phyloP scores from a whole-genome alignment of 1,140 invertebrate genomes.

The Anadara kagoshimensis region DNA sequence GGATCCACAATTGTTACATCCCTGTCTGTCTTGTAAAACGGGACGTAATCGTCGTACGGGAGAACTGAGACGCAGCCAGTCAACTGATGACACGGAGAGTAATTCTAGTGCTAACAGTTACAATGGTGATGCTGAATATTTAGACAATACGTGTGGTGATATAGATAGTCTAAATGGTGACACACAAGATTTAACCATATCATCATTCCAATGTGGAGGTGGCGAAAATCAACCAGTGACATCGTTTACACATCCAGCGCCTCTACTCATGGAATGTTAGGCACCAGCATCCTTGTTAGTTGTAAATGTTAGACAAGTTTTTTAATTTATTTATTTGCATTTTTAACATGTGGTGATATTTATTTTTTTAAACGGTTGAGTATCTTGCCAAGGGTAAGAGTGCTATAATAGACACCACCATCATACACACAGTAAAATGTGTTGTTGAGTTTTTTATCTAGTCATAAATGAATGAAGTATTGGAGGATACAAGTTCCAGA shows the following conservation, averaged over 20 bases:
- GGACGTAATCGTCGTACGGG: slow-evolving; percentile 14
- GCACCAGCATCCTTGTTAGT: too few relatives aligned
- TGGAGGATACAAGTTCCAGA: too few relatives aligned
- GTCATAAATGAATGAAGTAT: too few relatives aligned
- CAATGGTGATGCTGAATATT: slow-evolving; percentile 41
- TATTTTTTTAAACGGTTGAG: too few relatives aligned
- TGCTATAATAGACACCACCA: too few relatives aligned
- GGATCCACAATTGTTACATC: slow-evolving; percentile 79
- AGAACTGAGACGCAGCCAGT: slow-evolving; percentile 50
- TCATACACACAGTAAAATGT: too few relatives aligned
- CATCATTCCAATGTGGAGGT: slow-evolving; percentile 25
- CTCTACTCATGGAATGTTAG: slow-evolving; percentile 51
- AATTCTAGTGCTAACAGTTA: slow-evolving; percentile 53
- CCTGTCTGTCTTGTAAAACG: slow-evolving; percentile 73
- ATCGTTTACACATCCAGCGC: slow-evolving; percentile 33
- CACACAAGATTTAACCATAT: slow-evolving; percentile 33
- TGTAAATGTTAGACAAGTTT: too few relatives aligned
- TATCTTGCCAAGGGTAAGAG: too few relatives aligned
- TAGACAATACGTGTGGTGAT: slow-evolving; percentile 38
- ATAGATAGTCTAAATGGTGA: slow-evolving; percentile 46
- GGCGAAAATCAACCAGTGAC: slow-evolving; percentile 7
- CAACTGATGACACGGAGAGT: slow-evolving; percentile 57
- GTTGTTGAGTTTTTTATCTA: too few relatives aligned
- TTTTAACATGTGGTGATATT: too few relatives aligned
- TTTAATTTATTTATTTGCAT: too few relatives aligned